phyloP scores from a whole-genome alignment of 2,113 vertebrate species.

The Brachypteracias leptosomus region DNA sequence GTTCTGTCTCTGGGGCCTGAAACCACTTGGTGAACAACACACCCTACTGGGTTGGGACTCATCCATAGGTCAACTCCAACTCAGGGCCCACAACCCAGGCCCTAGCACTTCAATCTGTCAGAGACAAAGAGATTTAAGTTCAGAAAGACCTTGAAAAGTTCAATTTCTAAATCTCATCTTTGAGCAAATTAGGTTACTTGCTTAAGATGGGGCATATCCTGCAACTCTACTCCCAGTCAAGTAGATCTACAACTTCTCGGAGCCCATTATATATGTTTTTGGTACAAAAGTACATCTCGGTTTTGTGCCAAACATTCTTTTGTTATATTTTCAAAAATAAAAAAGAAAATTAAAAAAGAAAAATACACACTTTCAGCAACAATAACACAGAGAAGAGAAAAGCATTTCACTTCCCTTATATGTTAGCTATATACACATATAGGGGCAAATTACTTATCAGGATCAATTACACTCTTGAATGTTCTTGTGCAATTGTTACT shows the following conservation, averaged over 20 bases:
- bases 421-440: too few species aligned
- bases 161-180: background rate
- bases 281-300: background rate
- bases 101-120: too few species aligned
- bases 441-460: background rate
- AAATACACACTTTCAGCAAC: background rate
- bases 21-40: too few species aligned
- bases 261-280: background rate
- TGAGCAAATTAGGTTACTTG: background rate
- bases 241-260: background rate
- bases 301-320: background rate
- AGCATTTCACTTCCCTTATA: background rate
- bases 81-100: too few species aligned
- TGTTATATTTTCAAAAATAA: background rate
- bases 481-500: background rate
- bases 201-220: background rate
- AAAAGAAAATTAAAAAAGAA: too few species aligned
- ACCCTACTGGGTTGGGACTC: too few species aligned
- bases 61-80: too few species aligned
- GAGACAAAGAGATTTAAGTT: background rate
- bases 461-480: background rate
- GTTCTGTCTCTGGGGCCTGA: too few species aligned
- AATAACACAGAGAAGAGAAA: background rate
- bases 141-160: background rate
- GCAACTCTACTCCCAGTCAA: background rate